A percentile compares a stretch with the other conserved stretches of the same genome.
Evolutionary conservation across 2,113 vertebrate species (phyloP).

Genomic region (Ursus arctos): DNA sequence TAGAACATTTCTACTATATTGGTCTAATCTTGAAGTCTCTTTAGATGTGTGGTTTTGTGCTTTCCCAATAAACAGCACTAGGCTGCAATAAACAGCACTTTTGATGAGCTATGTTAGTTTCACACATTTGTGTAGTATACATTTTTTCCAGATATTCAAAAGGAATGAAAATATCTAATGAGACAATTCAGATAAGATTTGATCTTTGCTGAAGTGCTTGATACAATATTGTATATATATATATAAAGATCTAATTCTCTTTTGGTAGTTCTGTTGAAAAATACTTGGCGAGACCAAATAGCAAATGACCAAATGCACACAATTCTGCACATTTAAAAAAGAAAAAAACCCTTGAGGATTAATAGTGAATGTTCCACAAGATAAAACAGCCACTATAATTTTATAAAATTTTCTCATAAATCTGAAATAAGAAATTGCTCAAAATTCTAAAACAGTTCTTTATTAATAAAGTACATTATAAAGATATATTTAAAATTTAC

Average conservation of each 20-base stretch:
- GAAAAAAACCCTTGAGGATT: not conserved
- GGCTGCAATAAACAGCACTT: not conserved
- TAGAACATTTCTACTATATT: constrained; percentile 12
- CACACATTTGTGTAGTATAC: not conserved
- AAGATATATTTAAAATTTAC: constrained; percentile 9
- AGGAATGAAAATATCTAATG: not conserved
- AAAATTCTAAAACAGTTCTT: constrained; percentile 54
- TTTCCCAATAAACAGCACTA: not conserved
- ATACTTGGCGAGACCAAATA: constrained; percentile 19
- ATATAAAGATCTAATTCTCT: constrained; percentile 16
- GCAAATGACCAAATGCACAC: constrained; percentile 19
- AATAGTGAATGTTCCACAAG: not conserved
- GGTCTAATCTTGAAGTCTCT: constrained; percentile 14
- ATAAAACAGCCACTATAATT: constrained; percentile 8
- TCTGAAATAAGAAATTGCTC: constrained; percentile 12
- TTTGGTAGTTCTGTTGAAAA: not conserved
- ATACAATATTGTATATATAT: not conserved
- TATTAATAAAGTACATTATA: constrained; percentile 66
- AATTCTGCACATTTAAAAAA: constrained; percentile 7
- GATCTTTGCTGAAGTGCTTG: not conserved
- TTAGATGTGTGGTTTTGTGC: not conserved
- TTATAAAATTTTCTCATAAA: constrained; percentile 41
- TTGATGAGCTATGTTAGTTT: constrained; percentile 24
- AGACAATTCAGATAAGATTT: constrained; percentile 20
- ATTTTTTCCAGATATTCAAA: constrained; percentile 49